Conservation (phyloP, 2,888 invertebrate species). For the Harpalus rufipes region DNA sequence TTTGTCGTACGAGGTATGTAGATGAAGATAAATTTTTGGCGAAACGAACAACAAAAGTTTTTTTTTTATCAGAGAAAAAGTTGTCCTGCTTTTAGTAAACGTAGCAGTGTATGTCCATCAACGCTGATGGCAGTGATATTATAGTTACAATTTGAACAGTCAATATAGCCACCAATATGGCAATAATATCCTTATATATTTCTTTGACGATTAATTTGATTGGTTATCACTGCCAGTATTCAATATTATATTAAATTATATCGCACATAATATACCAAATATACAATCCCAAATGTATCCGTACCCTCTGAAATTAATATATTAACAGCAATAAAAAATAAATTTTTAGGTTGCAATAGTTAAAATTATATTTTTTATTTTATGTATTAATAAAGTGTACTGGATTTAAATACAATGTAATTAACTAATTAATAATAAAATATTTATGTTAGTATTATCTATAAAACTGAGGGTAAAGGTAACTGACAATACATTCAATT, state of each 20-base stretch:
- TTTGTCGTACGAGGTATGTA: constrained; percentile 23
- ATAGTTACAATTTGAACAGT: not conserved
- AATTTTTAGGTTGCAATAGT: too few species aligned
- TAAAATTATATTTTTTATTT: too few species aligned
- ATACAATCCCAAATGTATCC: too few species aligned
- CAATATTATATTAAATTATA: not conserved
- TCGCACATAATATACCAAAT: not conserved
- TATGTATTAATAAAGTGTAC: too few species aligned
- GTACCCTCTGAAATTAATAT: too few species aligned
- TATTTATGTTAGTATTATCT: too few species aligned
- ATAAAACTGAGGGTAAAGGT: too few species aligned
- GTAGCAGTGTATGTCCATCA: constrained; percentile 43
- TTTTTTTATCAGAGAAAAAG: constrained; percentile 30
- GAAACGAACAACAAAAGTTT: constrained; percentile 16
- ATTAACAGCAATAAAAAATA: too few species aligned
- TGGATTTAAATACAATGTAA: too few species aligned
- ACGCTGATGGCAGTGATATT: constrained; percentile 28
- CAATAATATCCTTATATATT: constrained; percentile 2
- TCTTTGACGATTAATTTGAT: not conserved
- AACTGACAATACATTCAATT: too few species aligned
- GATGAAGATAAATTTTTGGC: not conserved
- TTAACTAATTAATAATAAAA: too few species aligned
- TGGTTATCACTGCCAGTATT: too few species aligned
- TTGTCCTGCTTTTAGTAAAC: constrained; percentile 28
- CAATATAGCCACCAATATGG: constrained; percentile 15